Evolutionary conservation across 2,888 invertebrate genomes (phyloP).

Genomic region (Tinea semifulvella): DNA sequence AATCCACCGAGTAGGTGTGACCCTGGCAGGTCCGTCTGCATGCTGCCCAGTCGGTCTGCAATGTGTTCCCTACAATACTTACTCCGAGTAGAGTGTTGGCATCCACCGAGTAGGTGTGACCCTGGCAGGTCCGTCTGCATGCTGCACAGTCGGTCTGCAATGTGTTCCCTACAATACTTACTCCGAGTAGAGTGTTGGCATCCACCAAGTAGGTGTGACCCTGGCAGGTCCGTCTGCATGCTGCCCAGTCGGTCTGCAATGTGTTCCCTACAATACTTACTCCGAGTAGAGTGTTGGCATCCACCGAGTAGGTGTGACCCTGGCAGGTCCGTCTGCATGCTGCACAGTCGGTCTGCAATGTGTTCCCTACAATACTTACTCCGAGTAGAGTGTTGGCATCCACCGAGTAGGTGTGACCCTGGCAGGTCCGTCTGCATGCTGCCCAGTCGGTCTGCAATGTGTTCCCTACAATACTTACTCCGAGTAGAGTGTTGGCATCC

Average conservation of each 20-base stretch:
- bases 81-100: slow-evolving; percentile 82
- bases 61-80: slow-evolving; percentile 82
- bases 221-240: slow-evolving; percentile 77
- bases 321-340: slow-evolving; percentile 77
- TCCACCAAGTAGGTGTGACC: slow-evolving; percentile 76
- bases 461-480: slow-evolving; percentile 83
- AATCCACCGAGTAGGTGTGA: slow-evolving; percentile 76
- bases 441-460: slow-evolving; percentile 81
- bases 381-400: slow-evolving; percentile 82
- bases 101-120: slow-evolving; percentile 76
- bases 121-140: slow-evolving; percentile 72
- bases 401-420: slow-evolving; percentile 70
- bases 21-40: slow-evolving; percentile 77
- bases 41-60: slow-evolving; percentile 78
- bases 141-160: no score
- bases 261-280: slow-evolving; percentile 83
- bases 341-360: slow-evolving; percentile 82
- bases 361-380: no score
- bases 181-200: slow-evolving; percentile 80
- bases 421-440: slow-evolving; percentile 78
- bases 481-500: slow-evolving; percentile 80
- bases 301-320: slow-evolving; percentile 73
- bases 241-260: slow-evolving; percentile 80
- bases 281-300: slow-evolving; percentile 80
- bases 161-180: no score